These are phyloP conservation scores for Temnothorax curvispinosus DNA, from an alignment of 1,140 invertebrate species.

Conservation along the genomic window DNA sequence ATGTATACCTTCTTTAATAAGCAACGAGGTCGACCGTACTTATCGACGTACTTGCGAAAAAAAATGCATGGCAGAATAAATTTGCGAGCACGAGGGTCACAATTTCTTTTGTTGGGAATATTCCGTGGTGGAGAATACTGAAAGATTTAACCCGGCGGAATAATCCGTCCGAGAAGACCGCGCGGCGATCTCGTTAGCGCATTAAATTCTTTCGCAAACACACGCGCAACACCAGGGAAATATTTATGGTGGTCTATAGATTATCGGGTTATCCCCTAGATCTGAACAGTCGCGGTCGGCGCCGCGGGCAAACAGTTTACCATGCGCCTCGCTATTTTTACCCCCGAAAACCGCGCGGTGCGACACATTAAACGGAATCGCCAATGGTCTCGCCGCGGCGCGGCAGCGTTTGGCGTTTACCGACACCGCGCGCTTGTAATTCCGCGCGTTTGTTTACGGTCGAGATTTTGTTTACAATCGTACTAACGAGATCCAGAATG, in stretches of 20 bases:
- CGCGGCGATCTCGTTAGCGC: conserved; percentile 38
- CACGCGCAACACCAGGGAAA: conserved; percentile 20
- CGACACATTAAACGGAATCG: conserved; percentile 59
- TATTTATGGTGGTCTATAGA: conserved; percentile 54
- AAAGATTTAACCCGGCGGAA: conserved; percentile 33
- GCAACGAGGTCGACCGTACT: background rate
- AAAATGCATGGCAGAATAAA: background rate
- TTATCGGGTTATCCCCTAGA: conserved; percentile 48
- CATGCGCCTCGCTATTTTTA: conserved; percentile 43
- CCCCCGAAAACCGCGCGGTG: conserved; percentile 22
- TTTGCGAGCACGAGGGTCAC: background rate
- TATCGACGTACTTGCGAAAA: background rate
- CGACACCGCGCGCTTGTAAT: conserved; percentile 54
- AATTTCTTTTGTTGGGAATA: background rate
- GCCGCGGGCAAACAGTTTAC: conserved; percentile 53
- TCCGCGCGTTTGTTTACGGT: conserved; percentile 56
- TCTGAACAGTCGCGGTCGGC: conserved; percentile 32
- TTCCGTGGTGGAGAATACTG: background rate
- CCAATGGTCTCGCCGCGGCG: conserved; percentile 46
- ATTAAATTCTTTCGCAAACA: conserved; percentile 38
- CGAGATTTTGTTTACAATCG: conserved; percentile 62
- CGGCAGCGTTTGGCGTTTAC: conserved; percentile 49
- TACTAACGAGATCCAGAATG: conserved; percentile 62
- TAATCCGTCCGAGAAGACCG: conserved; percentile 26
- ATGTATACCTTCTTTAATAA: background rate